Evolutionary conservation across 2,888 invertebrate species (phyloP).

Genomic region (Leptinotarsa rubiginosa): DNA sequence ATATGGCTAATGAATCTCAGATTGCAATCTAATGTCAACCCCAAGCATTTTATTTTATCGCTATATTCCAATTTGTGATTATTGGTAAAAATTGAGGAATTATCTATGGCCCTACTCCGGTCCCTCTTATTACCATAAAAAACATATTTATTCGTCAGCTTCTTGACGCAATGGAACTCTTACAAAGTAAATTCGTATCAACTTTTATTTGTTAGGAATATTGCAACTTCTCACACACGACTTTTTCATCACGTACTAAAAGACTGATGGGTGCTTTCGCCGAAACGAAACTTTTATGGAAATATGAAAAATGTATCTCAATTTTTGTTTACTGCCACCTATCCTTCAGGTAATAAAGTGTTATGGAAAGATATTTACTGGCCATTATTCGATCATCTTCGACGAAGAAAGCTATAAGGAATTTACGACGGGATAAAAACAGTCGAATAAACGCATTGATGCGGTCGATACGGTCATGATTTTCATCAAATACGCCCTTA

Average conservation of each 20-base stretch:
- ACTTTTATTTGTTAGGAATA: background rate
- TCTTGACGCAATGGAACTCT: background rate
- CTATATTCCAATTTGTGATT: no score
- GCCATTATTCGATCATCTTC: background rate
- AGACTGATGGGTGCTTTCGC: constrained; percentile 3
- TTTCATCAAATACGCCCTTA: background rate
- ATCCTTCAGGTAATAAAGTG: constrained; percentile 14
- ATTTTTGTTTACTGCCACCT: background rate
- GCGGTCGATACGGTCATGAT: background rate
- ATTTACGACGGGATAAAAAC: background rate
- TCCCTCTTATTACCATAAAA: no score
- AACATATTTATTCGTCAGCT: no score
- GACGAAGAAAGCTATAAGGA: background rate
- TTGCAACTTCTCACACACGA: background rate
- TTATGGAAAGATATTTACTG: background rate
- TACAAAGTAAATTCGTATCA: background rate
- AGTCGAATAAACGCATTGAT: background rate
- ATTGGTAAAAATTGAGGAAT: no score
- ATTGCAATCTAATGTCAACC: no score
- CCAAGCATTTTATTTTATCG: no score
- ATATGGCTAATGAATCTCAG: no score
- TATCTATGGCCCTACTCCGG: no score
- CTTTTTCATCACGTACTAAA: background rate
- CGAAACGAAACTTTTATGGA: constrained; percentile 9
- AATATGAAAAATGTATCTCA: background rate